Evolutionary conservation across 2,888 invertebrate genomes (phyloP).

Genomic region (Celastrina argiolus): DNA sequence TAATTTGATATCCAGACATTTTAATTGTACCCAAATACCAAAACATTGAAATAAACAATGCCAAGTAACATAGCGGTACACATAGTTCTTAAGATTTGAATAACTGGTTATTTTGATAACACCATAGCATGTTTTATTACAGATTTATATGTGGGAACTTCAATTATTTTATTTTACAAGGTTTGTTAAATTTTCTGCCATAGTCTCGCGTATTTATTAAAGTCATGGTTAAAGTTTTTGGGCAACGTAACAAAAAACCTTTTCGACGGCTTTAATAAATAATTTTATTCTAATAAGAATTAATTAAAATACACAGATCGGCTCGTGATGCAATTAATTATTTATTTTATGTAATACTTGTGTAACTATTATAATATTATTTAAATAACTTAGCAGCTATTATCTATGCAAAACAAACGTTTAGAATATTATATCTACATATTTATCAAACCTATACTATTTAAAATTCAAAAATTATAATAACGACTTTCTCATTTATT

Average conservation of each 20-base stretch:
- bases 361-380: background rate
- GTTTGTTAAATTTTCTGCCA: no score
- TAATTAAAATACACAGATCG: background rate
- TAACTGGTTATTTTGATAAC: background rate
- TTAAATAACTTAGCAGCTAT: background rate
- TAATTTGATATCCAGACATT: background rate
- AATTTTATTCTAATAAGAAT: no score
- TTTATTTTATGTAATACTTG: background rate
- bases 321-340: background rate
- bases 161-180: background rate
- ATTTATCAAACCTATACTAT: background rate
- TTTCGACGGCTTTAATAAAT: no score
- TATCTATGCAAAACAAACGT: background rate
- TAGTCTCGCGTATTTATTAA: no score
- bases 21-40: background rate
- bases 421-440: background rate
- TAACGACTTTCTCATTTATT: background rate
- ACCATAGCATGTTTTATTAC: background rate
- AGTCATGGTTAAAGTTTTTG: no score
- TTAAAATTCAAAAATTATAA: background rate
- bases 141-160: background rate
- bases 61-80: background rate
- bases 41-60: background rate
- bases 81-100: background rate
- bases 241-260: no score